Base-by-base conservation (phyloP, 1,140 invertebrate species). In the Dryas iulia region DNA sequence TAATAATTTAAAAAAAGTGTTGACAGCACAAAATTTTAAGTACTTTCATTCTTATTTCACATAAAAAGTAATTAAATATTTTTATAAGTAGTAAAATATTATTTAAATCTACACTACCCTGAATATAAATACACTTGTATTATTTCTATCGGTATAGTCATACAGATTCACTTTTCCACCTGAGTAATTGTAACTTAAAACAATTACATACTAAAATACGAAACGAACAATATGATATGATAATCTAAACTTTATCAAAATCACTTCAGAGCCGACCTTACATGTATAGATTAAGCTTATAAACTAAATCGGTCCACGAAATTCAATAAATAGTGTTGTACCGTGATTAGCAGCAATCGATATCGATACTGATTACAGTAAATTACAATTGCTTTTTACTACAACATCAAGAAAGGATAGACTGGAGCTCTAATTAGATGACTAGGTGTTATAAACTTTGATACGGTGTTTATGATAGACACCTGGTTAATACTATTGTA, bases 271-370 rank as follows among this genome's bases (percentile, higher is more conserved):
- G 18, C 14, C 14, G 21, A 21, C 39, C 39, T 47, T 47, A 47
- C 14, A 47, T 47, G 39, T 47, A 21, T 47, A 21, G 39, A 47
- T 56, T 25, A 26, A 56, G 18, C 53, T 62, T 56, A 63, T 52
- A 47, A 56, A 63, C 21, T 14, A 18, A 63, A 52, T 33, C 5
- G 52, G 10, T 24, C 18, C 21, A 56, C 10, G 28, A 63, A 52
- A 63, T 33, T 56, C 30, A 31, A 63, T n/a, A 21, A 56, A 33
- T 56, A 63, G 61, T 56, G 61, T n/a, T 63, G 61, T 31, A 31
- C 52, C 18, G 6, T 56, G 14, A 63, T 63, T 56, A 54, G 14
- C 26, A 14, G 23, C 25, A 63, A 63, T 63, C 61, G 61, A 56
- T 30, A 54, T 63, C 52, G 61, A 54, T 8, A 31, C 11, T 31